A percentile compares a stretch with the other conserved stretches of the same genome.
These are phyloP conservation scores for Chondrosia reniformis DNA, from an alignment of 37 sponge, comb jelly and placozoan species.

Conservation along the genomic window DNA sequence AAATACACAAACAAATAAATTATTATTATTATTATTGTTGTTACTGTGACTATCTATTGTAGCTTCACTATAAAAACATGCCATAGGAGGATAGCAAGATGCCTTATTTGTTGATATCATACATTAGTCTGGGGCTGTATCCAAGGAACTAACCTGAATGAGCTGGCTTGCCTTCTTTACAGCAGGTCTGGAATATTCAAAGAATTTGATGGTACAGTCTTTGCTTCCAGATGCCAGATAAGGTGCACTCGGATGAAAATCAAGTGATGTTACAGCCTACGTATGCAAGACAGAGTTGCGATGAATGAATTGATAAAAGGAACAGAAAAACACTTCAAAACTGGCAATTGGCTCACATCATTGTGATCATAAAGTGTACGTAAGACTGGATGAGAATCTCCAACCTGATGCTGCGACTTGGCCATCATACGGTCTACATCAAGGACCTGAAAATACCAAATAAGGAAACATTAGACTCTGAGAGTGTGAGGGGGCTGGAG, in stretches of 20 bases:
- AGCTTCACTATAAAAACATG: too few species aligned
- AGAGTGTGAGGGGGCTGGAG: too few species aligned
- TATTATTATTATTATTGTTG: too few species aligned
- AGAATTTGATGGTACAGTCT: constrained; percentile 87
- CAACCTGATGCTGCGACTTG: constrained; percentile 51
- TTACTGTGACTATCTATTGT: too few species aligned
- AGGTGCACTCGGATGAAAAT: constrained; percentile 89
- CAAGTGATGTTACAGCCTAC: constrained; percentile 73
- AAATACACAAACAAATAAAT: too few species aligned
- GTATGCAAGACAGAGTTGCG: not conserved
- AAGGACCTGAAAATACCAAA: constrained; percentile 39
- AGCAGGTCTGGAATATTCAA: constrained; percentile 85
- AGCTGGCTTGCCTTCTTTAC: constrained; percentile 73
- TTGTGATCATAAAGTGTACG: constrained; percentile 88
- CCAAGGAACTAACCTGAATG: constrained; percentile 45
- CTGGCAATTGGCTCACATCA: constrained; percentile 38
- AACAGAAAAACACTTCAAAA: too few species aligned
- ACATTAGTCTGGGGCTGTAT: too few species aligned
- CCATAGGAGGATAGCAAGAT: too few species aligned
- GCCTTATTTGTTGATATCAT: too few species aligned
- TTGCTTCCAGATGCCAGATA: constrained; percentile 83
- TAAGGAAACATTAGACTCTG: not conserved
- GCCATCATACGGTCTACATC: constrained; percentile 90
- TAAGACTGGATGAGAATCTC: constrained; percentile 82
- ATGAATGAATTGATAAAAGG: not conserved